Evolutionary conservation across 2,797 vertebrate genomes (phyloP), one percentile per base, ranked within the genome.

Genomic region (Cryptoblepharus egeriae): DNA sequence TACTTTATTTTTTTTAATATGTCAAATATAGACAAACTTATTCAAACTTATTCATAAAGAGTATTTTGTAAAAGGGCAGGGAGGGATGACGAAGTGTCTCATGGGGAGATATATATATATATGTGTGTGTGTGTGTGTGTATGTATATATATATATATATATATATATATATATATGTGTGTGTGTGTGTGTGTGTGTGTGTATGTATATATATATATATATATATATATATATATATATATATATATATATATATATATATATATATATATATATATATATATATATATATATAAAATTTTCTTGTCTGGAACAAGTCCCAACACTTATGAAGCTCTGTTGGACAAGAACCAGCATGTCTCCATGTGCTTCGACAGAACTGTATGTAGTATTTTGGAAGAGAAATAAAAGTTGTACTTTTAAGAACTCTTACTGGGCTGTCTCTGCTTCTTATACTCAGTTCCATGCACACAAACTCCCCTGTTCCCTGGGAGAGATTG

Each of bases 1-100:
- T 93, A 86, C 70, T 92, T 76, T 93, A 94, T 95, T 95, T 95
- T 95, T 82, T 92, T 90, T 90, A 85, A n/a, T n/a, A 86, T 90
- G 94, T 91, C 85, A 91, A 92, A 91, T 94, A 94, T 79, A 93
- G 92, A 92, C 91, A 87, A 63, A 82, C 93, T 93, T 91, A 91
- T 94, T n/a, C n/a, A 94, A 94, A 90, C 90, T 57, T 94, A 88
- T 94, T 95, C 89, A 87, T 90, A 90, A 93, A 79, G 91, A 86
- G 78, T 90, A 92, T 94, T 94, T 95, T 95, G 91, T 94, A 93
- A 68, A 68, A 93, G 88, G 92, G 61, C 67, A 35, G 39, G 63
- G 69, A 49, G 16, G 30, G 89, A n/a, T 88, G 89, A 93, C 88
- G 77, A 92, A 93, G 88, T 92, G 82, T 92, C 88, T 95, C 92